Conservation (phyloP, 2,888 invertebrate species). For the Coelogynopora nodosa region DNA sequence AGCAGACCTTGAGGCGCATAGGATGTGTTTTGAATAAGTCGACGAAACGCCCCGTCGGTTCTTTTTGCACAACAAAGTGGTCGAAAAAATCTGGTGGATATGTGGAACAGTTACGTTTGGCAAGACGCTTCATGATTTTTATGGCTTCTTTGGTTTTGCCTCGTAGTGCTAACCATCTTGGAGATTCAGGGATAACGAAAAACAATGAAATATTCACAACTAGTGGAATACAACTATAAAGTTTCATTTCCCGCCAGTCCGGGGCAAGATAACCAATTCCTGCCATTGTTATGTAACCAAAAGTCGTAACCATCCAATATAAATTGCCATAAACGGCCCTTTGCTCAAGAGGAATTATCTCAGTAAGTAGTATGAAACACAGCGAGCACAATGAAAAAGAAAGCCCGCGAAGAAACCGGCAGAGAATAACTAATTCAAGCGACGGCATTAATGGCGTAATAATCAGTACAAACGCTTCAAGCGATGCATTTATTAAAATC, state of each 20-base stretch:
- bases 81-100: not conserved
- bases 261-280: not conserved
- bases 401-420: constrained; percentile 36
- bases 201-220: constrained; percentile 21
- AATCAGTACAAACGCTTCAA: not conserved
- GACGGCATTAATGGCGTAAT: constrained; percentile 17
- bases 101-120: not conserved
- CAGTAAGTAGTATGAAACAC: constrained; percentile 16
- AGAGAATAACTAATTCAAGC: not conserved
- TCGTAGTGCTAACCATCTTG: constrained; percentile 38
- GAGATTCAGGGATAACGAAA: constrained; percentile 40
- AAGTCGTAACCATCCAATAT: constrained; percentile 37
- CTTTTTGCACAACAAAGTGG: not conserved
- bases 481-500: constrained; percentile 21
- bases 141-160: constrained; percentile 31
- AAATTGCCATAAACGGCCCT: constrained; percentile 29
- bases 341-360: constrained; percentile 14
- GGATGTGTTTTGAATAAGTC: constrained; percentile 21
- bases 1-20: constrained; percentile 29
- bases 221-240: not conserved
- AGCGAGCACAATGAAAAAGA: not conserved
- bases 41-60: constrained; percentile 25
- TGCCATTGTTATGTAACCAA: constrained; percentile 39
- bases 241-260: constrained; percentile 22
- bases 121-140: not conserved